phyloP scores from a whole-genome alignment of 2,888 invertebrate genomes.

The Ophonus ardosiacus region DNA sequence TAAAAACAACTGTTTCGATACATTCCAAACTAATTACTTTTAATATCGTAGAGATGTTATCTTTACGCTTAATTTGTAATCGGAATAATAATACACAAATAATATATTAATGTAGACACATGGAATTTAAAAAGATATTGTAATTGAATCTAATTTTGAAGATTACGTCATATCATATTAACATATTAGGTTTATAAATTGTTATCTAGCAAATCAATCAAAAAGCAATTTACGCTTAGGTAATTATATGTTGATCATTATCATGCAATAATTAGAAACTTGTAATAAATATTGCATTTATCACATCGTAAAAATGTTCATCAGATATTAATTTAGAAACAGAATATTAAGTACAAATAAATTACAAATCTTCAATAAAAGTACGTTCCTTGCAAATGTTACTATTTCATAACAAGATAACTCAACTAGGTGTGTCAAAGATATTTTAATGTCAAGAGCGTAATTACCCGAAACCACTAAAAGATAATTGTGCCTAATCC shows the following conservation, averaged over 20 bases:
- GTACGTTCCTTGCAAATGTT: too few species aligned
- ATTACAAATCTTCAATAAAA: too few species aligned
- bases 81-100: conserved; percentile 37
- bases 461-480: too few species aligned
- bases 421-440: too few species aligned
- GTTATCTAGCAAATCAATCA: neutral
- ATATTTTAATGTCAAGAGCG: too few species aligned
- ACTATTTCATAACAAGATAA: too few species aligned
- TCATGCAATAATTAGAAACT: conserved; percentile 7
- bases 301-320: neutral
- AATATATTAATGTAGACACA: conserved; percentile 20
- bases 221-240: conserved; percentile 12
- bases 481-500: too few species aligned
- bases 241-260: conserved; percentile 9
- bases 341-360: too few species aligned
- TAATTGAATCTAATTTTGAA: conserved; percentile 24
- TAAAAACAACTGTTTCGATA: conserved; percentile 21
- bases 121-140: neutral
- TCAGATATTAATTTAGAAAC: too few species aligned
- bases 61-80: conserved; percentile 38
- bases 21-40: conserved; percentile 15
- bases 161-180: neutral
- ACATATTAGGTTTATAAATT: neutral
- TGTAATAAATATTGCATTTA: conserved; percentile 5
- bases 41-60: conserved; percentile 38